Conservation (phyloP, 2,797 vertebrate genomes). For the Menidia menidia region DNA sequence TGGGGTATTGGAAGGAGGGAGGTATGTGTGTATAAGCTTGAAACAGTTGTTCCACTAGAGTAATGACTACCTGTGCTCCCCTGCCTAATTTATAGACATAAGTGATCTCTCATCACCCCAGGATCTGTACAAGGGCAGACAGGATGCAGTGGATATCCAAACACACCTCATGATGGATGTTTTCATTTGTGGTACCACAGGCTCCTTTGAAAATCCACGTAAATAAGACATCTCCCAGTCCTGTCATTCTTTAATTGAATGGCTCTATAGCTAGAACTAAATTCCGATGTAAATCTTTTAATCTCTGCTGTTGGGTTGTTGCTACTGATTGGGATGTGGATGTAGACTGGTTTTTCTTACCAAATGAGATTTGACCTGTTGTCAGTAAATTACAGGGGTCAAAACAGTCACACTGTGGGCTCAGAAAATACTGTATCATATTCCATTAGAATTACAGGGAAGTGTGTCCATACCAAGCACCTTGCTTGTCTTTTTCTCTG, state of each 20-base stretch:
- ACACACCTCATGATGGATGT: slow-evolving; percentile 57
- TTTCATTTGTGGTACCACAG: slow-evolving; percentile 55
- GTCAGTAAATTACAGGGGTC: slow-evolving; percentile 30
- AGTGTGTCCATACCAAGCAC: neutral
- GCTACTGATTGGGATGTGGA: slow-evolving; percentile 37
- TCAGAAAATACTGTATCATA: neutral
- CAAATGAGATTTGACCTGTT: slow-evolving; percentile 45
- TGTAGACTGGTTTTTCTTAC: slow-evolving; percentile 40
- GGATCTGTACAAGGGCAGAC: slow-evolving; percentile 48
- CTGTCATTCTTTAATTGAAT: neutral
- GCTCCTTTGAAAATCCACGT: slow-evolving; percentile 24
- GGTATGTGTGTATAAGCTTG: slow-evolving; percentile 71
- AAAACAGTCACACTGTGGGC: slow-evolving; percentile 8
- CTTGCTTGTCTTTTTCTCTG: neutral
- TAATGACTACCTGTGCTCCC: slow-evolving; percentile 80
- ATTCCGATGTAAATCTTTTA: slow-evolving; percentile 14
- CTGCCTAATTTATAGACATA: slow-evolving; percentile 77
- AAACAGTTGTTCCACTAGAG: slow-evolving; percentile 80
- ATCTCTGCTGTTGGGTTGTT: slow-evolving; percentile 7
- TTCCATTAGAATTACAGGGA: neutral
- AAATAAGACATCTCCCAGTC: slow-evolving; percentile 15
- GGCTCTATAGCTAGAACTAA: neutral
- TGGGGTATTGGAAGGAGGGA: slow-evolving; percentile 63
- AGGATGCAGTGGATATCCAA: slow-evolving; percentile 51
- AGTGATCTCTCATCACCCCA: slow-evolving; percentile 50